Conservation (phyloP, 1,140 invertebrate genomes). For the Bombus turneri region DNA sequence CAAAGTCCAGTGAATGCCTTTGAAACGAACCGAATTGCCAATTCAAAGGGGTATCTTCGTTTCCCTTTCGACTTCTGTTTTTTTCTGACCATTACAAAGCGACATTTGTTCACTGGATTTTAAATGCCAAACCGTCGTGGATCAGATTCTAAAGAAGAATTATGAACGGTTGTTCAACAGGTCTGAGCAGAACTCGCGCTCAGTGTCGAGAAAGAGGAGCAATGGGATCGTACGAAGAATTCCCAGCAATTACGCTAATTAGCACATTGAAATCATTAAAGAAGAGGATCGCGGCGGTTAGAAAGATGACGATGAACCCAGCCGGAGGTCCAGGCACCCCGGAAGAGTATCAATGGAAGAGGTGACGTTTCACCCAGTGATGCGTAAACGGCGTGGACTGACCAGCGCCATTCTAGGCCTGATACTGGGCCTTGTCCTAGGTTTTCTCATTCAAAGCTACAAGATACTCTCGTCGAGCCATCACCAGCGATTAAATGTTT, state of each 20-base stretch:
- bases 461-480: slow-evolving; percentile 54
- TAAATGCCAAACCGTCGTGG: neutral
- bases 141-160: neutral
- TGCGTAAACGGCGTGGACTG: slow-evolving; percentile 81
- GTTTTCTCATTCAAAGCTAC: slow-evolving; percentile 75
- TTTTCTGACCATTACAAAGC: too few relatives aligned
- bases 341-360: slow-evolving; percentile 64
- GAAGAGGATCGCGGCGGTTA: neutral
- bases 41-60: neutral
- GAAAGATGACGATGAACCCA: slow-evolving; percentile 51
- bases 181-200: slow-evolving; percentile 16
- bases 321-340: slow-evolving; percentile 42
- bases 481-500: slow-evolving; percentile 31
- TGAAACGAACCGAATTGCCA: neutral
- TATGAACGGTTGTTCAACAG: slow-evolving; percentile 7
- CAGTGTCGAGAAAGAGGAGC: slow-evolving; percentile 9
- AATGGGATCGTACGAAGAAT: slow-evolving; percentile 46
- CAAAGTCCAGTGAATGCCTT: slow-evolving; percentile 23
- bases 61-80: neutral
- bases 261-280: slow-evolving; percentile 3
- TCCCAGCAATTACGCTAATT: slow-evolving; percentile 13
- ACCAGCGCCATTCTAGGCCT: slow-evolving; percentile 80
- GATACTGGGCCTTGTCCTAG: slow-evolving; percentile 76
- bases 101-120: neutral
- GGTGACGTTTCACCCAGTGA: slow-evolving; percentile 75